Evolutionary conservation across 2,113 vertebrate species (phyloP), one percentile per base, ranked within the genome.

Genomic region (Parus major): DNA sequence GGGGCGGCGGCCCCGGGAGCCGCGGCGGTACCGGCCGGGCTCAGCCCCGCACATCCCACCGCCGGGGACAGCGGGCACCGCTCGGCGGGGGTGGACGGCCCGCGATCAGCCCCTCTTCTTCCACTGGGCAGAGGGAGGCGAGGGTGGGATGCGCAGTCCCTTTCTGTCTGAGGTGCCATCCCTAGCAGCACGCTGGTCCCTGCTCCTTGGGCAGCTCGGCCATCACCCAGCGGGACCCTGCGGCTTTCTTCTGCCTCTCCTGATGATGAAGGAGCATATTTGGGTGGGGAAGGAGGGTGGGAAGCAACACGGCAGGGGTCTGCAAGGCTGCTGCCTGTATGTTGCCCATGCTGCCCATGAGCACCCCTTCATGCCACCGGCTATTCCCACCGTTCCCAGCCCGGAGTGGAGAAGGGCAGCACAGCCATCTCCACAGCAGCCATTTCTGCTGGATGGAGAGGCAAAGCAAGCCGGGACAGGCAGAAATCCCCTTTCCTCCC

Each of bases 301-400:
- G 10, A 64, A 59, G 15, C 22, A 12, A 35, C 27, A 9, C 35
- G 47, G 21, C n/a, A 28, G 53, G 36, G 47, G 49, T 44, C 57
- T 71, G 27, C 2, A 12, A n/a, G n/a, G 5, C 15, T 13, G 73
- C 44, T 70, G 39, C 46, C 57, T 2, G 12, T 8, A 1, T 0
- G 3, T 2, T 68, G 39, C 31, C 52, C 27, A 18, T 8, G 36
- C 22, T 72, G 64, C 75, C 56, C 36, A 3, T 1, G 2, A 60
- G 21, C 56, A 82, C 23, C 60, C 25, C 18, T 1, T 6, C 2
- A 5, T 4, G 2, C 16, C 15, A 1, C 5, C 0, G 1, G 47
- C 70, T 41, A 10, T 12, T 82, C 60, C 60, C 52, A 33, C 46
- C 1, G 5, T 5, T 60, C 27, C 53, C 47, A 89, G 61, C 10